phyloP scores from a whole-genome alignment of 2,888 invertebrate species.

The Venusia cambrica region DNA sequence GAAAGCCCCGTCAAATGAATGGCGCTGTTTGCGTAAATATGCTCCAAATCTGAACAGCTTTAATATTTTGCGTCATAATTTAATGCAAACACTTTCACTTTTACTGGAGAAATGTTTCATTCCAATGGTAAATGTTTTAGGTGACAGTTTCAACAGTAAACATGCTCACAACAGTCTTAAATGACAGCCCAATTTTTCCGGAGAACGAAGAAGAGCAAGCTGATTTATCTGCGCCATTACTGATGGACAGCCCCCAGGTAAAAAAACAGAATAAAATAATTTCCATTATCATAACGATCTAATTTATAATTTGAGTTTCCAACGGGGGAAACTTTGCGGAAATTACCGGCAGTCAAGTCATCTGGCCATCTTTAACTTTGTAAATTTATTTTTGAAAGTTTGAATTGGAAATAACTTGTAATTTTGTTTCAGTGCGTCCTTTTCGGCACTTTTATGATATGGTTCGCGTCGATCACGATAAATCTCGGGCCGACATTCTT shows the following conservation, averaged over 20 bases:
- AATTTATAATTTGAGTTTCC: conserved; percentile 26
- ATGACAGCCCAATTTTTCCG: conserved; percentile 93
- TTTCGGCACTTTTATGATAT: conserved; percentile 95
- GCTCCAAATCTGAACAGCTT: conserved; percentile 9
- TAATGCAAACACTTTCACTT: conserved; percentile 16
- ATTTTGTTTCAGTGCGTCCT: conserved; percentile 87
- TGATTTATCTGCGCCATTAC: conserved; percentile 85
- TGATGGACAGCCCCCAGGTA: conserved; percentile 91
- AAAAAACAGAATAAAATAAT: conserved; percentile 31
- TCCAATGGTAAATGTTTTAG: conserved; percentile 39
- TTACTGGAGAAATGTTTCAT: conserved; percentile 8
- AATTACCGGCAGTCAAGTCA: conserved; percentile 16
- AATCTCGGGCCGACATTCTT: conserved; percentile 94
- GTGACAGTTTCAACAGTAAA: conserved; percentile 95
- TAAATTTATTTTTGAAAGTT: conserved; percentile 15
- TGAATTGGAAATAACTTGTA: conserved; percentile 11
- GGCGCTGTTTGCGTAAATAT: conserved; percentile 28
- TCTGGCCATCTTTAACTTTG: conserved; percentile 16
- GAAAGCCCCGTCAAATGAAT: conserved; percentile 21
- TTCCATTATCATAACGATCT: conserved; percentile 26
- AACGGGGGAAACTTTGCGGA: conserved; percentile 10
- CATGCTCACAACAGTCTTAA: conserved; percentile 92
- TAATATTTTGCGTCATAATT: conserved; percentile 15
- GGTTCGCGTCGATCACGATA: conserved; percentile 95
- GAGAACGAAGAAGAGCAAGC: conserved; percentile 86